Evolutionary conservation across 1,140 invertebrate genomes (phyloP), one percentile per base, ranked within the genome.

Genomic region (Calycopis cecrops): DNA sequence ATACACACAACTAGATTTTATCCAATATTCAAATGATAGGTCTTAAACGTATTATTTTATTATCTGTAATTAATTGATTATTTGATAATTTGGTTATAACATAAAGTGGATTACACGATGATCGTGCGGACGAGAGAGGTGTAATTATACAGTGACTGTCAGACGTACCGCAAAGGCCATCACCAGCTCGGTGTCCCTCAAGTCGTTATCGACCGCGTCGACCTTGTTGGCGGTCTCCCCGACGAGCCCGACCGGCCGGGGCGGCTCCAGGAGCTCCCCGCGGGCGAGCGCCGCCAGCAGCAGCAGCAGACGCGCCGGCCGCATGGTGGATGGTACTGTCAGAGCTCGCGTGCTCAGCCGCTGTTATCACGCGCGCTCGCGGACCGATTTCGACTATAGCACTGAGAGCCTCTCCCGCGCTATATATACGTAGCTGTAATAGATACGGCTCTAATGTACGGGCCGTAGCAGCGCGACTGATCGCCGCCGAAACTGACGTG

Each of bases 341-440:
- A 60, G 52, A n/a, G n/a, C n/a, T n/a, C n/a, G n/a, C n/a, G 56
- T 33, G 53, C 56, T 59, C 28, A 55, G 65, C 2, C 62, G 62
- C 60, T 70, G 65, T 67, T 71, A 69, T 69, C 73, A 67, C 70
- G 67, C 79, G 73, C 79, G 77, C 52, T 69, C 73, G 71, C 78
- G 74, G 67, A 61, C 66, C 61, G 68, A 70, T 77, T 79, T 79
- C 78, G 76, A 85, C 79, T 85, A 74, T 69, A 67, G 68, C 62
- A 63, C 71, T 62, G 65, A 48, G 63, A 76, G 72, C 61, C 67
- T 75, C 62, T 62, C 67, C 67, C 72, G 68, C 67, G 72, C 76
- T 80, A n/a, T 85, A 85, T 81, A 85, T 81, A 79, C 64, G 73
- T 74, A 71, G 62, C 68, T 59, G 64, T 65, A 68, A 70, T 44